Evolutionary conservation across 2,113 vertebrate genomes (phyloP).

Genomic region (Xiphophorus hellerii): DNA sequence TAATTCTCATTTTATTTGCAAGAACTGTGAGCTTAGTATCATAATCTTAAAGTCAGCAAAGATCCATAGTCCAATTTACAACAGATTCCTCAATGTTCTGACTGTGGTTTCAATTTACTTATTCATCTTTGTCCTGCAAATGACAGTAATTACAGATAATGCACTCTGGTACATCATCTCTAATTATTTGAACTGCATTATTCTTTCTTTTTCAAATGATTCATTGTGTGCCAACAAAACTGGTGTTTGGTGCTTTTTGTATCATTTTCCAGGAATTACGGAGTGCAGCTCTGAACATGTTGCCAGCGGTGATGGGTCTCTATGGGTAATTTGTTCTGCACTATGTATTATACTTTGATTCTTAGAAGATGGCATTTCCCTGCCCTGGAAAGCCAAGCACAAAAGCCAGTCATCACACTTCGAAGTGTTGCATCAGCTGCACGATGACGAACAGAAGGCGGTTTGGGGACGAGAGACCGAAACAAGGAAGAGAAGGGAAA

Average conservation of each 20-base stretch:
- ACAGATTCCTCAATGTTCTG: neutral
- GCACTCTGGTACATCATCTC: neutral
- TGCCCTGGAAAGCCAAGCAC: constrained; percentile 11
- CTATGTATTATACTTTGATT: constrained; percentile 11
- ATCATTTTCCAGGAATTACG: constrained; percentile 29
- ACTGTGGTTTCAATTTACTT: neutral
- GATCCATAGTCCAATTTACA: neutral
- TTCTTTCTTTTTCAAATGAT: constrained; percentile 14
- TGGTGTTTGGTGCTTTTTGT: constrained; percentile 24
- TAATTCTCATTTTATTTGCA: neutral
- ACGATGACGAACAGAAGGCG: neutral
- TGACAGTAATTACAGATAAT: neutral
- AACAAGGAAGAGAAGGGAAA: neutral
- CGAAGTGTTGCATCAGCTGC: constrained; percentile 30
- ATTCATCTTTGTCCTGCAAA: constrained; percentile 1
- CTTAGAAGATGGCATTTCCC: constrained; percentile 27
- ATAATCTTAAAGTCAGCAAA: neutral
- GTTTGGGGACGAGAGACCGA: neutral
- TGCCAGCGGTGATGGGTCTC: constrained; percentile 40
- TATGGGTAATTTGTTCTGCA: constrained; percentile 50
- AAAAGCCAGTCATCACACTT: constrained; percentile 20
- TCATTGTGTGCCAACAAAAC: constrained; percentile 29
- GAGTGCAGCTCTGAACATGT: constrained; percentile 23
- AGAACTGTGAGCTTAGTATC: neutral
- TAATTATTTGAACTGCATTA: neutral